Evolutionary conservation across 2,888 invertebrate genomes (phyloP), one percentile per base, ranked within the genome.

Genomic region (Molanna angustata): DNA sequence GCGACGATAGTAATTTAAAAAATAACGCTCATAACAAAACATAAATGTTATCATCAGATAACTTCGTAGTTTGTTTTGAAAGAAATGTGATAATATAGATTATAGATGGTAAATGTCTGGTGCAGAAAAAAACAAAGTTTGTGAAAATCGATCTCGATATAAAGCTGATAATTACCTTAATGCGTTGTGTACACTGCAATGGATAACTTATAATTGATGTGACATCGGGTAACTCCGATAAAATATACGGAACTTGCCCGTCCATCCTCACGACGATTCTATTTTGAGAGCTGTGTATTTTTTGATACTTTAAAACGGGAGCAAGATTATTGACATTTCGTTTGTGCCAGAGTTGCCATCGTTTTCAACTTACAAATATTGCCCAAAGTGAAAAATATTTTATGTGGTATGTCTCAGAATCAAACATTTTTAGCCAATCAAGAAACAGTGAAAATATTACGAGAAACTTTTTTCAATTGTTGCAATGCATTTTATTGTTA

Each of bases 101-200:
- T 11, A 27, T 7, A 27, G 11, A 27, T 7, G 11, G 6, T 11
- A 11, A 11, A 7, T 27, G 27, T 27, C 27, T 27, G 27, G 27
- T 7, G 27, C 27, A 7, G 6, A 7, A 27, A 11, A 27, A 11
- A 27, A 27, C 27, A 27, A 27, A 31, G 18, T 31, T n/a, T 35
- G 27, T 45, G 45, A 54, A 48, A 44, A 37, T 39, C n/a, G n/a
- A n/a, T n/a, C n/a, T n/a, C n/a, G n/a, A n/a, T n/a, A n/a, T n/a
- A 32, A 47, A 32, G 51, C 52, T 50, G 49, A 46, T 27, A 59
- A 35, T 60, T 71, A 88, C 88, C 82, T 87, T 88, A 65, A 89
- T 85, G 44, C 88, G 80, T 65, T 85, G 84, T 60, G 84, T 84
- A 67, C 79, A 80, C 67, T 79, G 76, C 61, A 86, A 72, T 1